These are phyloP conservation scores for Stenodema calcarata DNA, from an alignment of 2,888 invertebrate species.

Conservation along the genomic window DNA sequence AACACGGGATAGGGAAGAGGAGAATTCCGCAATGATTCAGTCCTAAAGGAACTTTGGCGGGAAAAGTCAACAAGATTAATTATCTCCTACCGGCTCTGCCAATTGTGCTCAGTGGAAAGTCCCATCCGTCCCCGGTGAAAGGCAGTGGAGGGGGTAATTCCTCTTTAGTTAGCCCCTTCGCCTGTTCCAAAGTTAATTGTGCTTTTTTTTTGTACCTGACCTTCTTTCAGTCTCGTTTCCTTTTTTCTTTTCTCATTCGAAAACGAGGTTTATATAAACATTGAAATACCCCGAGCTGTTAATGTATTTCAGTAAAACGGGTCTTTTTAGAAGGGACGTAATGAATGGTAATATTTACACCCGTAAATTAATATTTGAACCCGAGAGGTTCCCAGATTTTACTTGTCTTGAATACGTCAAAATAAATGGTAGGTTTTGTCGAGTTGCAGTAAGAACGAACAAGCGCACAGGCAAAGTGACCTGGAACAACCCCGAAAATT, in stretches of 20 bases:
- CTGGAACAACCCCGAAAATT: too few relatives aligned
- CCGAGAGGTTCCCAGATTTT: too few relatives aligned
- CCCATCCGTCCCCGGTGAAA: not conserved
- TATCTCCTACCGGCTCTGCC: not conserved
- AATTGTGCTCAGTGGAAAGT: not conserved
- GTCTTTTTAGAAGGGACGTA: too few relatives aligned
- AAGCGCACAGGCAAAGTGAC: too few relatives aligned
- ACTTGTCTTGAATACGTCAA: too few relatives aligned
- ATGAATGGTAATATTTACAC: too few relatives aligned
- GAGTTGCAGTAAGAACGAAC: too few relatives aligned
- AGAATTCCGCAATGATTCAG: not conserved
- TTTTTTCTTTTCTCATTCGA: not conserved
- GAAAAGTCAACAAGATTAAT: constrained; percentile 2
- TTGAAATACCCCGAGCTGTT: too few relatives aligned
- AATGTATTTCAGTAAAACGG: too few relatives aligned
- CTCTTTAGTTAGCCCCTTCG: not conserved
- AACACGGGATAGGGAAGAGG: not conserved
- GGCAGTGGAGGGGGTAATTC: not conserved
- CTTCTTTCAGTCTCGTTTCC: not conserved
- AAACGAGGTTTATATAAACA: too few relatives aligned
- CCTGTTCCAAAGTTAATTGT: not conserved
- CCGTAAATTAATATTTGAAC: too few relatives aligned
- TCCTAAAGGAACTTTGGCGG: not conserved
- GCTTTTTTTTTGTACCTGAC: not conserved
- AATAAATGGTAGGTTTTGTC: too few relatives aligned